Base-by-base conservation (phyloP, 2,888 invertebrate genomes). In the Drosophila dives region DNA sequence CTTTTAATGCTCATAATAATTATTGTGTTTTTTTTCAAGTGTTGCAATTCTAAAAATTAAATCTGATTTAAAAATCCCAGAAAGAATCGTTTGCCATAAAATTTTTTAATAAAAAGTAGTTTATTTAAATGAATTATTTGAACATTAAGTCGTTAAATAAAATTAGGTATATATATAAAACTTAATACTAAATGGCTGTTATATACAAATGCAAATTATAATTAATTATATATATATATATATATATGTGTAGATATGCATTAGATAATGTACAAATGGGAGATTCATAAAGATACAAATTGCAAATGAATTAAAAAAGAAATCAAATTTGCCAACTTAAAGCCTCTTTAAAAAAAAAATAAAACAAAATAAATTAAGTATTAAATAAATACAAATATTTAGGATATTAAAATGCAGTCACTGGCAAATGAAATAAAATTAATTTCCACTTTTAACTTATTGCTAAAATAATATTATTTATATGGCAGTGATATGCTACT, bases 401-500 rank as follows among this genome's bases (percentile, higher is more conserved):
- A 40, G 54, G 62, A 50, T 50, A 48, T 66, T 29, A 66, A 84
- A 87, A 87, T 87, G 87, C 87, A 87, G 88, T 87, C 89, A 87
- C 89, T 87, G 89, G 89, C 75, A 72, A 72, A 72, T 62, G 26
- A 51, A 54, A 50, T 20, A 54, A 66, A 60, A 32, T 20, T 17
- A 59, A 53, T 23, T 42, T 32, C 32, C 36, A 11, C 15, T 59
- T 45, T 29, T 49, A 8, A 29, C 54, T 38, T 75, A 81, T 53
- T 60, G 58, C 66, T 75, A 79, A 36, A 15, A 49, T 55, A 33
- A 62, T 66, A 67, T 70, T 72, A 71, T 76, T 80, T 83, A 89
- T 86, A 86, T 86, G 86, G 86, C 86, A 89, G 89, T 89, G 89
- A 74, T 72, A 80, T 61, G 75, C 68, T 86, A 67, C 56, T 69